Evolutionary conservation across 2,888 invertebrate species (phyloP).

Genomic region (Seira ritae): DNA sequence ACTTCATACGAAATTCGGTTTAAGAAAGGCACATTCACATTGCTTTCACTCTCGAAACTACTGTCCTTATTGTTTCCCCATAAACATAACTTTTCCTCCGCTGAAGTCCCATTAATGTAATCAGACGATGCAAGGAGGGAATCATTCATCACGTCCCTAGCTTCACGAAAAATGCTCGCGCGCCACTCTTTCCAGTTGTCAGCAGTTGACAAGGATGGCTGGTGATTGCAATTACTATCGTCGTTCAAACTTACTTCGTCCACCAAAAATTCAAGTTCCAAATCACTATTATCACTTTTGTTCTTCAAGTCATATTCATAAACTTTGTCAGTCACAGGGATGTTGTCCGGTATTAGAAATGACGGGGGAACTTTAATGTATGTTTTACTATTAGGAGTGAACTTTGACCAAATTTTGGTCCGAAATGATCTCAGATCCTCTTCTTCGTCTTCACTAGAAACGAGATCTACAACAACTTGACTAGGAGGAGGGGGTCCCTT

Average conservation of each 20-base stretch:
- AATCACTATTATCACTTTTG: slow-evolving; percentile 54
- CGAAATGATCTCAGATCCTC: slow-evolving; percentile 43
- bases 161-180: slow-evolving; percentile 53
- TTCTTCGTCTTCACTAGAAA: slow-evolving; percentile 63
- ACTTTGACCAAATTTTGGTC: slow-evolving; percentile 61
- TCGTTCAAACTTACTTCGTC: slow-evolving; percentile 61
- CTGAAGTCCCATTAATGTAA: slow-evolving; percentile 39
- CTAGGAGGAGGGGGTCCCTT: slow-evolving; percentile 24
- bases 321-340: slow-evolving; percentile 33
- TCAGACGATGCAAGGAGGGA: slow-evolving; percentile 58
- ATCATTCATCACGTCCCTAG: slow-evolving; percentile 60
- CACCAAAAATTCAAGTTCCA: slow-evolving; percentile 61
- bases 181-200: slow-evolving; percentile 70
- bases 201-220: neutral
- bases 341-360: slow-evolving; percentile 58
- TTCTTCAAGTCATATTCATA: slow-evolving; percentile 55
- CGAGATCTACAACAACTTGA: slow-evolving; percentile 59
- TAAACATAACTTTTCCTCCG: slow-evolving; percentile 48
- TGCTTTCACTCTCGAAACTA: no score
- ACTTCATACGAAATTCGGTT: slow-evolving; percentile 29
- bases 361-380: slow-evolving; percentile 62
- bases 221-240: neutral
- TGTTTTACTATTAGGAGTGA: slow-evolving; percentile 59
- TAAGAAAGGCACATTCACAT: neutral
- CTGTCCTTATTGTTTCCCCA: slow-evolving; percentile 51